Conservation (phyloP, 2,888 invertebrate genomes). For the Deilephila porcellus region DNA sequence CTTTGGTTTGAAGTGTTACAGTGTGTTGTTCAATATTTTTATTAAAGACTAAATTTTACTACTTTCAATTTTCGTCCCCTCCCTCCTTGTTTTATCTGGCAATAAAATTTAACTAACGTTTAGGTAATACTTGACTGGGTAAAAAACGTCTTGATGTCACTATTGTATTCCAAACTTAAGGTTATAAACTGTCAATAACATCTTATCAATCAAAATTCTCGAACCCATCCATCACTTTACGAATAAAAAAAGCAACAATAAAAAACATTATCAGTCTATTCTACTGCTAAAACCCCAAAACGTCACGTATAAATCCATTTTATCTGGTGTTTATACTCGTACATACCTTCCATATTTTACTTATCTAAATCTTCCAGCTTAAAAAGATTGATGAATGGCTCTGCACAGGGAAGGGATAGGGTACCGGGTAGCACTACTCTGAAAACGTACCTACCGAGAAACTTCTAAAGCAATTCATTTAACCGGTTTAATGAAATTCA, state of each 20-base stretch:
- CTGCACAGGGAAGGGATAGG: not conserved
- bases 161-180: too few species aligned
- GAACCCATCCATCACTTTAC: too few species aligned
- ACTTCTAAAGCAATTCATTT: constrained; percentile 9
- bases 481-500: not conserved
- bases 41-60: too few species aligned
- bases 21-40: too few species aligned
- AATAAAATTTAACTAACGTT: too few species aligned
- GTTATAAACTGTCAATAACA: too few species aligned
- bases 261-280: constrained; percentile 30
- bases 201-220: too few species aligned
- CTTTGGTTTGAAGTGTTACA: too few species aligned
- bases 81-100: too few species aligned
- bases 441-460: not conserved
- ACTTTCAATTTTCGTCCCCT: too few species aligned
- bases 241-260: not conserved
- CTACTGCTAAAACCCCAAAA: not conserved
- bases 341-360: constrained; percentile 24
- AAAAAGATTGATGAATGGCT: constrained; percentile 20
- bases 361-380: not conserved
- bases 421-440: not conserved
- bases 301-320: not conserved
- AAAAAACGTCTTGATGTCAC: too few species aligned
- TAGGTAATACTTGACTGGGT: too few species aligned
- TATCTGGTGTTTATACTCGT: not conserved